These are phyloP conservation scores for Montipora cactus DNA, from an alignment of 64 coral and sea anemone species.

Conservation along the genomic window DNA sequence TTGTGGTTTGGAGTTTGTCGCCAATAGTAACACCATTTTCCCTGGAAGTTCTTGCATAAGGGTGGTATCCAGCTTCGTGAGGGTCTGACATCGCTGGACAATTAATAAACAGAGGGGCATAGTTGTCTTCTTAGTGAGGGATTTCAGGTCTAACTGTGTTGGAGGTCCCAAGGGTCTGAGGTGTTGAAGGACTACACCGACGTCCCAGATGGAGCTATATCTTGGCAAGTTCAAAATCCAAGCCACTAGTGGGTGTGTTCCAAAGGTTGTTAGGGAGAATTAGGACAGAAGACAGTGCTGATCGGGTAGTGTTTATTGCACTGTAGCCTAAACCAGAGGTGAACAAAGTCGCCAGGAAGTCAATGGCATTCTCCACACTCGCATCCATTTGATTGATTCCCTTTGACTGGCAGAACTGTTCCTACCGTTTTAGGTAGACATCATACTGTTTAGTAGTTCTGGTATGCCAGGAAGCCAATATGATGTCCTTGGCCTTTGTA, in stretches of 20 bases:
- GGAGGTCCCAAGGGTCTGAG: background rate
- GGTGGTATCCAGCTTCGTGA: constrained; percentile 15
- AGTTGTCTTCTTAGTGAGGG: constrained; percentile 23
- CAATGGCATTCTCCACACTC: constrained; percentile 10
- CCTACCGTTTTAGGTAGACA: constrained; percentile 21
- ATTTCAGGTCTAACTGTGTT: background rate
- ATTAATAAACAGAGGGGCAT: constrained; percentile 26
- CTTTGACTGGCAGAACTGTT: background rate
- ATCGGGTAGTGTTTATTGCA: constrained; percentile 60
- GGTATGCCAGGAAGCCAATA: constrained; percentile 43
- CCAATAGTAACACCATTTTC: constrained; percentile 25
- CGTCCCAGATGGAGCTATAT: constrained; percentile 39
- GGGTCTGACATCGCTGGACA: constrained; percentile 32
- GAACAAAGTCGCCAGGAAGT: constrained; percentile 38
- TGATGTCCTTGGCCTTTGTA: constrained; percentile 14
- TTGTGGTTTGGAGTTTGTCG: constrained; percentile 46
- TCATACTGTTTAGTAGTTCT: constrained; percentile 54
- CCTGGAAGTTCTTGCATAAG: constrained; percentile 21
- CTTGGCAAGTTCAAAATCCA: constrained; percentile 53
- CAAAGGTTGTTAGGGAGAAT: background rate
- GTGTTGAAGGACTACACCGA: constrained; percentile 19
- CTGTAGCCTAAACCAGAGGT: constrained; percentile 50
- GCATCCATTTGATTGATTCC: background rate
- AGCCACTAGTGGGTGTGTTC: constrained; percentile 38
- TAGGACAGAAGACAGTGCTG: constrained; percentile 41